Evolutionary conservation across 35 echinoderm and acorn worm species (phyloP).

Genomic region (Strongylocentrotus purpuratus): DNA sequence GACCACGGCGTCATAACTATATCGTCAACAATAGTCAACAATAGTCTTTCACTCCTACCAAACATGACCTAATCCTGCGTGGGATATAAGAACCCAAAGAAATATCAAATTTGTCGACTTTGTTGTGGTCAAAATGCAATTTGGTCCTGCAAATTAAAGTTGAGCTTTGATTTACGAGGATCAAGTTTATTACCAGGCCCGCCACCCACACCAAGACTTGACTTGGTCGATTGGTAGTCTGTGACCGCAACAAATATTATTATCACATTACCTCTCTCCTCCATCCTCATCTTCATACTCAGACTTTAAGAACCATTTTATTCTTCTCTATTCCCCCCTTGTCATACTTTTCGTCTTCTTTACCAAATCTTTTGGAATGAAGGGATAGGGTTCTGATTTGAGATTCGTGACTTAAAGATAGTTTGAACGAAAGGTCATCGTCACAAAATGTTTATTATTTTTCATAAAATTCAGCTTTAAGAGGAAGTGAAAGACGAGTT

Average conservation of each 20-base stretch:
- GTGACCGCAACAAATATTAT: slow-evolving; percentile 33
- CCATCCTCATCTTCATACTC: not conserved
- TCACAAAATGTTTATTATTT: not conserved
- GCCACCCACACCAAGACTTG: not conserved
- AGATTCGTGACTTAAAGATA: not conserved
- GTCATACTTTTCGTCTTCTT: not conserved
- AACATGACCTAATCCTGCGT: not conserved
- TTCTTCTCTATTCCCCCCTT: not conserved
- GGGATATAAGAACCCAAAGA: not conserved
- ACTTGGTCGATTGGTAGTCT: not conserved
- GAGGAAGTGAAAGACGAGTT: not conserved
- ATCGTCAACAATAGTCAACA: slow-evolving; percentile 16
- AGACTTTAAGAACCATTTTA: not conserved
- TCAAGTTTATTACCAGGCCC: not conserved
- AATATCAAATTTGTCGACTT: not conserved
- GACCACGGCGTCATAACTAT: not conserved
- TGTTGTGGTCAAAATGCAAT: slow-evolving; percentile 25
- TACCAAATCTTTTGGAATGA: not conserved
- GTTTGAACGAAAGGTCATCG: not conserved
- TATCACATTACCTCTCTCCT: not conserved
- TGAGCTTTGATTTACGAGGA: not conserved
- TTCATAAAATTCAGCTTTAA: not conserved
- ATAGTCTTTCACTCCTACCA: not conserved
- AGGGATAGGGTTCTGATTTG: not conserved
- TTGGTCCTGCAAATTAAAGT: slow-evolving; percentile 26